Evolutionary conservation across 1,140 invertebrate genomes (phyloP).

Genomic region (Dermatophagoides farinae): DNA sequence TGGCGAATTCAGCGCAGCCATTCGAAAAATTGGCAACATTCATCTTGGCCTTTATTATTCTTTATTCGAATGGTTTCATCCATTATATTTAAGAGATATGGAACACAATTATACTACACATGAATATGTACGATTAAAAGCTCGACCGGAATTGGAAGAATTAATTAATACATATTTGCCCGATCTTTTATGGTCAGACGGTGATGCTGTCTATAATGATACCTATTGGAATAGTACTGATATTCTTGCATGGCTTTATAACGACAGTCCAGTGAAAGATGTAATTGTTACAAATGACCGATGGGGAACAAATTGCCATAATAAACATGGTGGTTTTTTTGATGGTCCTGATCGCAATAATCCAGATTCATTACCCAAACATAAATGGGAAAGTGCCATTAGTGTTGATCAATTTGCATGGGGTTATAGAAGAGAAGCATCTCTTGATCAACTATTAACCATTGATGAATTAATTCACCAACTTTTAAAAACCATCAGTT

Average conservation of each 20-base stretch:
- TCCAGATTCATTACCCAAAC: constrained; percentile 27
- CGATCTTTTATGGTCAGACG: constrained; percentile 63
- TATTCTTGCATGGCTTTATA: constrained; percentile 54
- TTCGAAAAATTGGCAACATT: constrained; percentile 24
- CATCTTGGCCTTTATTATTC: constrained; percentile 30
- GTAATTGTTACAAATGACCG: constrained; percentile 34
- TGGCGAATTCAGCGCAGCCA: constrained; percentile 28
- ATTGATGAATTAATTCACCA: constrained; percentile 46
- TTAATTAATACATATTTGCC: constrained; percentile 53
- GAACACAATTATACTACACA: constrained; percentile 19
- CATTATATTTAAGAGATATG: constrained; percentile 21
- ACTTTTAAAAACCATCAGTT: constrained; percentile 34
- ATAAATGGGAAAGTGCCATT: constrained; percentile 77
- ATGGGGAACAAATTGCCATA: constrained; percentile 30
- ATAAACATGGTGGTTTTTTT: constrained; percentile 35
- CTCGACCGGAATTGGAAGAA: constrained; percentile 30
- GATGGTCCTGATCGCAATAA: constrained; percentile 33
- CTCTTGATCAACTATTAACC: constrained; percentile 46
- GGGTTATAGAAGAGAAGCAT: constrained; percentile 58
- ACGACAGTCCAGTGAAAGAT: constrained; percentile 45
- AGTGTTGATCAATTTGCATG: constrained; percentile 74
- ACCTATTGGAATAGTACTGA: constrained; percentile 44
- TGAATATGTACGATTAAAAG: constrained; percentile 24
- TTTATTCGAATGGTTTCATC: constrained; percentile 28
- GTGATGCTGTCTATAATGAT: constrained; percentile 53